Evolutionary conservation across 2,113 vertebrate species (phyloP).

Genomic region (Aegithalos caudatus): DNA sequence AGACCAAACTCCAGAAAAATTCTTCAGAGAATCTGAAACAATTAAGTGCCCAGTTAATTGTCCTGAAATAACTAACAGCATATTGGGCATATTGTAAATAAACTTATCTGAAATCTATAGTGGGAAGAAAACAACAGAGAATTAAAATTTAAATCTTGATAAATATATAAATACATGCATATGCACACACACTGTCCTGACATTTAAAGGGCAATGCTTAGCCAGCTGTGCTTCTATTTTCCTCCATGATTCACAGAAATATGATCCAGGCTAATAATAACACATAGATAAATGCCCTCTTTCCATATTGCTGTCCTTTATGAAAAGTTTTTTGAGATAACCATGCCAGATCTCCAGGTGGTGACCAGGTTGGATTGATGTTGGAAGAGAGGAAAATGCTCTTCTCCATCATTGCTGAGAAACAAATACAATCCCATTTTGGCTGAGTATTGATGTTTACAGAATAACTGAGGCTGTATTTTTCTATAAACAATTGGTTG

Average conservation of each 20-base stretch:
- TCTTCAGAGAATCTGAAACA: not conserved
- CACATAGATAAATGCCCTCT: not conserved
- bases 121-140: not conserved
- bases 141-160: constrained; percentile 17
- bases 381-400: not conserved
- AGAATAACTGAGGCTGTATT: not conserved
- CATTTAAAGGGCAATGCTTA: constrained; percentile 43
- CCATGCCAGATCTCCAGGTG: not conserved
- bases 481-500: not conserved
- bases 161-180: not conserved
- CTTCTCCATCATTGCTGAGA: not conserved
- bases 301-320: not conserved
- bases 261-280: not conserved
- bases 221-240: constrained; percentile 28
- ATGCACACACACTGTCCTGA: not conserved
- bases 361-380: not conserved
- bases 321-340: not conserved
- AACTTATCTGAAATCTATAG: not conserved
- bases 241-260: not conserved
- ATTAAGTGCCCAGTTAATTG: not conserved
- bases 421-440: not conserved
- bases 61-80: not conserved
- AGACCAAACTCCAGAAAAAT: not conserved
- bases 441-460: not conserved
- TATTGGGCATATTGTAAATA: not conserved